Conservation (phyloP, 2,888 invertebrate species). For the Ichneumoninae sp. region DNA sequence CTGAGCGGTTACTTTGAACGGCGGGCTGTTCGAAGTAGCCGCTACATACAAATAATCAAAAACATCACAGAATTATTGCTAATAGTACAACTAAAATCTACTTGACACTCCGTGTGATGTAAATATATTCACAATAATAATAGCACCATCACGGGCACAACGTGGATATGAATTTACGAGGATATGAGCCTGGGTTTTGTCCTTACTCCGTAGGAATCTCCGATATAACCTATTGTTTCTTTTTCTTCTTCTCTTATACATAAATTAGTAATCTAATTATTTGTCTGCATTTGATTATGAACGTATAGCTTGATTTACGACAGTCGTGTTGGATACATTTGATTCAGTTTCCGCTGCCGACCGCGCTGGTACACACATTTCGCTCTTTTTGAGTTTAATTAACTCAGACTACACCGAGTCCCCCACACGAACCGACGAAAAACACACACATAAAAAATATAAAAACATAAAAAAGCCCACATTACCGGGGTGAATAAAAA, state of each 20-base stretch:
- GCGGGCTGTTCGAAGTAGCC: not conserved
- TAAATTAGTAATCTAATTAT: slow-evolving; percentile 82
- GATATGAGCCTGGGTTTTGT: slow-evolving; percentile 44
- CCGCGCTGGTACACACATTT: not conserved
- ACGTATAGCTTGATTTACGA: slow-evolving; percentile 67
- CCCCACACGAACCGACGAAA: not conserved
- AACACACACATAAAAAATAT: not conserved
- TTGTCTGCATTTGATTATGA: slow-evolving; percentile 81
- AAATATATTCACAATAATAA: slow-evolving; percentile 59
- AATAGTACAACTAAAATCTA: slow-evolving; percentile 46
- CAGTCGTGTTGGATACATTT: slow-evolving; percentile 49
- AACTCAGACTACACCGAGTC: slow-evolving; percentile 45
- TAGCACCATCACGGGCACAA: slow-evolving; percentile 48
- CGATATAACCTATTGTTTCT: slow-evolving; percentile 57
- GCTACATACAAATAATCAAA: not conserved
- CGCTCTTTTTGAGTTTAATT: slow-evolving; percentile 36
- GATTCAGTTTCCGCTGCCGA: slow-evolving; percentile 43
- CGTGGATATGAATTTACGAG: slow-evolving; percentile 45
- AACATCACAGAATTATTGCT: slow-evolving; percentile 32
- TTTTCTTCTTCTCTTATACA: slow-evolving; percentile 59
- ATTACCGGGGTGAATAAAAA: not conserved
- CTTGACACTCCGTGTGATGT: slow-evolving; percentile 39
- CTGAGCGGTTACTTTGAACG: not conserved
- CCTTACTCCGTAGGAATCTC: slow-evolving; percentile 47
- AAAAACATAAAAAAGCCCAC: not conserved